Evolutionary conservation across 23 tunicate genomes (phyloP), one percentile per base, ranked within the genome.

Genomic region (Diplosoma virens): DNA sequence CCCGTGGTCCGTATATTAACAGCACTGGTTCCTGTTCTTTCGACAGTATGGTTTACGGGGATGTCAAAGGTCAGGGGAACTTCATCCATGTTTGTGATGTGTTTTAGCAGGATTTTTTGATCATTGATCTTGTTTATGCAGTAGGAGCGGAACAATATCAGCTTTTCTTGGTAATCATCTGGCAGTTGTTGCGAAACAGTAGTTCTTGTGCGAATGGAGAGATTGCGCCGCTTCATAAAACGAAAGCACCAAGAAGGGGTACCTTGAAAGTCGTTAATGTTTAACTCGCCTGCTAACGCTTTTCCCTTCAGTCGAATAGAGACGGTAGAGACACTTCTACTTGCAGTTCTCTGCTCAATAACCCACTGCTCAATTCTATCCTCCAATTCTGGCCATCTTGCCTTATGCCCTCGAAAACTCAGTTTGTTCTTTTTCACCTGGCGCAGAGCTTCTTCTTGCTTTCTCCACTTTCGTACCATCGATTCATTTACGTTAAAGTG

Each of bases 1-100:
- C 75, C 83, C 23, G 83, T 78, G 73, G 83, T 78, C 73, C 63
- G 73, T 64, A 78, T 78, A 66, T 61, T 64, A 64, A 78, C 83
- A 66, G 83, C 73, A 64, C 74, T 64, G 73, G 59, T 73, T 64
- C 73, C 83, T 78, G 74, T 78, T 64, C 75, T 78, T 64, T 59
- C 60, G 60, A 78, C 60, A 73, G 74, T 78, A 64, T 60, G 73
- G 73, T 64, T 78, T 45, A 65, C 74, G 59, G 75, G 83, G 73
- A 78, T 78, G 83, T 78, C 83, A 78, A 78, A 78, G 83, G 83
- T 78, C 75, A 78, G 83, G 83, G 73, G 75, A 64, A 78, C 75
- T 74, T 78, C 73, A 63, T 78, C 83, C 83, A 78, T 78, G 73
- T 78, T 78, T 59, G 73, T 66, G 73, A 78, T 78, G 83, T 78